Base-by-base conservation (phyloP, 2,797 vertebrate species). In the Pogonophryne albipinna region DNA sequence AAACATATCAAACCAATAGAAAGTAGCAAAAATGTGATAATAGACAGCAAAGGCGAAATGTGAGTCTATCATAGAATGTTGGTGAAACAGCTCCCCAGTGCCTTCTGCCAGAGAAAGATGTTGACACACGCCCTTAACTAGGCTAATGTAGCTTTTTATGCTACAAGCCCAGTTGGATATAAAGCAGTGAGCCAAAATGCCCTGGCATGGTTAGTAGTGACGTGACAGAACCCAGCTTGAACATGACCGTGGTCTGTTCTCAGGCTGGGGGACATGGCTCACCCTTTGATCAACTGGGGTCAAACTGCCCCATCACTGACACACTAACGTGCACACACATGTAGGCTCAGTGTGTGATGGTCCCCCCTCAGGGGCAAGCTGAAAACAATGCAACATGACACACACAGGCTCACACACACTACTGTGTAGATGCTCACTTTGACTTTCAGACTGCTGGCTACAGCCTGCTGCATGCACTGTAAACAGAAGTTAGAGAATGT, bases 331-430 rank as follows among this genome's bases (percentile, higher is more conserved):
- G 4, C 51, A 77, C 55, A 80, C 42, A 60, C 66, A 74, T 53
- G 57, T 38, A 64, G 2, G 12, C 63, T 50, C 66, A 66, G 49
- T 27, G 58, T 79, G 58, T 49, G 71, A 71, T 9, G 47, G 47
- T 27, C 57, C 17, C 31, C 66, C 80, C 56, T 45, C 16, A 17
- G 74, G 86, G 67, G 19, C 47, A 10, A 41, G 65, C 56, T 90
- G 81, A 86, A 79, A 85, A 87, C 69, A 85, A 90, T 71, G 74
- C 65, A 87, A 80, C 17, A 73, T 85, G 86, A 89, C 85, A 87
- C 66, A 51, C 59, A 58, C 27, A 0, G 20, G 55, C 34, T 65
- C 23, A 66, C 57, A 20, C 75, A 64, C 68, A 58, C 16, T 27
- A 42, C 58, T 67, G 74, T 3, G 13, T 27, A 10, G 63, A 58